Percentiles rank a stretch among this genome's conserved stretches.
phyloP scores from a whole-genome alignment of 2,113 vertebrate genomes.

The Lophochroa leadbeateri region DNA sequence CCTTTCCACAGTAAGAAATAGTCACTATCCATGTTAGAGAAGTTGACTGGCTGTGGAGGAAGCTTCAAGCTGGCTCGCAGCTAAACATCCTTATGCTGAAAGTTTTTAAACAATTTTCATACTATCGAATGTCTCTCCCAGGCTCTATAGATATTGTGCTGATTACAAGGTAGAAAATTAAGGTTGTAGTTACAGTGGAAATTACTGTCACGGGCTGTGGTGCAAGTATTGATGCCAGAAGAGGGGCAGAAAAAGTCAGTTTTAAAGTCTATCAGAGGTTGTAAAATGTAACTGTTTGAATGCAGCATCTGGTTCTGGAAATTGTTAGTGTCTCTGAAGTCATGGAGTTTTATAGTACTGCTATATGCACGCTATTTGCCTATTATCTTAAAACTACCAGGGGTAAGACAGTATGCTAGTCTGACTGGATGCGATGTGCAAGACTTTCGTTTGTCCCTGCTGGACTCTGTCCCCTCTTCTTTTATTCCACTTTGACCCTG shows the following conservation, averaged over 20 bases:
- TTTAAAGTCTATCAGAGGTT: neutral
- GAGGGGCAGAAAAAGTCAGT: neutral
- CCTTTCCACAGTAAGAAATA: neutral
- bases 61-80: neutral
- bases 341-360: neutral
- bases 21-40: neutral
- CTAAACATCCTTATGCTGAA: neutral
- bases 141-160: neutral
- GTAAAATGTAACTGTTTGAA: neutral
- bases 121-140: neutral
- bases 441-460: neutral
- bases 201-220: too few species aligned
- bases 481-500: neutral
- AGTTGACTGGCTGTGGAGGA: neutral
- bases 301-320: neutral
- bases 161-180: neutral
- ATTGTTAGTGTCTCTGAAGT: neutral
- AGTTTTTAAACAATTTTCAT: neutral
- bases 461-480: neutral
- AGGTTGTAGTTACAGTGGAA: neutral
- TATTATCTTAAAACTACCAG: neutral
- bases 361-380: neutral
- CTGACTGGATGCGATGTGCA: neutral
- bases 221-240: neutral
- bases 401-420: neutral